Evolutionary conservation across 2,113 vertebrate species (phyloP).

Genomic region (Mesembrinibis cayennensis): DNA sequence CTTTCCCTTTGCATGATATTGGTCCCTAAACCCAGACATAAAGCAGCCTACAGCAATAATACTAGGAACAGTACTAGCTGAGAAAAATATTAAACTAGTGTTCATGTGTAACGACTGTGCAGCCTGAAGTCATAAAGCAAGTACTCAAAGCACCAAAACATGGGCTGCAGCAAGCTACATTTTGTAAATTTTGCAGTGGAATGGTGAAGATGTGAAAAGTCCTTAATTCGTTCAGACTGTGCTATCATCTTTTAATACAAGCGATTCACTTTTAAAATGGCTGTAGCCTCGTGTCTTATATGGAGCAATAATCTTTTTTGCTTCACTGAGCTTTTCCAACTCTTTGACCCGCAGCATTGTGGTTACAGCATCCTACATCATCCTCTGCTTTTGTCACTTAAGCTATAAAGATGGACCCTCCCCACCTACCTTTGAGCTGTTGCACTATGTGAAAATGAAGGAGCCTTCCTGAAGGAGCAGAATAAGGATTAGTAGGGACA

Average conservation of each 20-base stretch:
- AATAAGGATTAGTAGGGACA: background rate
- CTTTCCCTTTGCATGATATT: background rate
- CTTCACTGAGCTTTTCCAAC: background rate
- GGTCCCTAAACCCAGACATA: background rate
- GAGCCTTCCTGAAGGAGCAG: background rate
- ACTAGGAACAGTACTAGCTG: background rate
- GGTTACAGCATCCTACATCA: background rate
- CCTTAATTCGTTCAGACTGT: background rate
- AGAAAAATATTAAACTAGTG: background rate
- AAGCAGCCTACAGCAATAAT: background rate
- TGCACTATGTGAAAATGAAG: background rate
- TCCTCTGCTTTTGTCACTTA: background rate
- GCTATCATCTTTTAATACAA: background rate
- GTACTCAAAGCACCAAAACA: background rate
- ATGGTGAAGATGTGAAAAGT: background rate
- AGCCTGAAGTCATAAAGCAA: conserved; percentile 18
- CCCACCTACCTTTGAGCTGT: background rate
- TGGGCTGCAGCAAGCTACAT: background rate
- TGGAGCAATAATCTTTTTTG: background rate
- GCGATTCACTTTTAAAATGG: background rate
- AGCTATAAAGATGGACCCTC: background rate
- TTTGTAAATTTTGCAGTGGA: background rate
- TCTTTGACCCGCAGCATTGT: background rate
- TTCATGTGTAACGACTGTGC: background rate
- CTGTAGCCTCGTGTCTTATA: background rate